A percentile compares a stretch with the other conserved stretches of the same genome.
phyloP scores from a whole-genome alignment of 2,113 vertebrate genomes.

The Hydrochoerus hydrochaeris region DNA sequence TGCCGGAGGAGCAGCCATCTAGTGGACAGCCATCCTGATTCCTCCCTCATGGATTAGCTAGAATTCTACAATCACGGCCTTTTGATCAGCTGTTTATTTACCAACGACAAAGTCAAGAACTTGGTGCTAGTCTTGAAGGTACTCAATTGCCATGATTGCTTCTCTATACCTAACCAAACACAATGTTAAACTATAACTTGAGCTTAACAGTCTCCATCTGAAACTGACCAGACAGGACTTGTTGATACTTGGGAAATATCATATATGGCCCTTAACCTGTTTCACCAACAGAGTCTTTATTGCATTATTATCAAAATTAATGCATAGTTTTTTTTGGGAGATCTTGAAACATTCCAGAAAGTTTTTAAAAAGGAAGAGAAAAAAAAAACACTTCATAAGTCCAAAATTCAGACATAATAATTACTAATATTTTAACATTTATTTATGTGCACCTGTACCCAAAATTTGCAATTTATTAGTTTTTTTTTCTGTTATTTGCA shows the following conservation, averaged over 20 bases:
- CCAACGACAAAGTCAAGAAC: background rate
- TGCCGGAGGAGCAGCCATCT: background rate
- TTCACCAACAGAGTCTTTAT: background rate
- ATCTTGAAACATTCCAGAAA: conserved; percentile 21
- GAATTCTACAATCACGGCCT: background rate
- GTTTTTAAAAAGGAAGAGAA: background rate
- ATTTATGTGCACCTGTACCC: background rate
- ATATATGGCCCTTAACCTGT: background rate
- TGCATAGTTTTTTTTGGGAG: background rate
- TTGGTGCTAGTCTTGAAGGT: background rate
- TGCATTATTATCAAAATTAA: conserved; percentile 7
- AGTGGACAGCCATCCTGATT: background rate
- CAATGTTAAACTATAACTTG: background rate
- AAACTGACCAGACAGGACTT: background rate
- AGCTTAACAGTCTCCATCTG: background rate
- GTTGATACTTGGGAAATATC: background rate
- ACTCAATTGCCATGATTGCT: background rate
- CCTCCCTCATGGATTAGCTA: background rate
- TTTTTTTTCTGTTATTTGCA: conserved; percentile 20
- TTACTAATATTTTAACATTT: background rate
- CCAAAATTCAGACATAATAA: background rate
- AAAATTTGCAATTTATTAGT: background rate
- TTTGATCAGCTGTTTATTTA: background rate
- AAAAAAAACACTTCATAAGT: background rate
- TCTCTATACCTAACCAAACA: conserved; percentile 20